Evolutionary conservation across 2,113 vertebrate genomes (phyloP).

Genomic region (Clarias macrocephalus): DNA sequence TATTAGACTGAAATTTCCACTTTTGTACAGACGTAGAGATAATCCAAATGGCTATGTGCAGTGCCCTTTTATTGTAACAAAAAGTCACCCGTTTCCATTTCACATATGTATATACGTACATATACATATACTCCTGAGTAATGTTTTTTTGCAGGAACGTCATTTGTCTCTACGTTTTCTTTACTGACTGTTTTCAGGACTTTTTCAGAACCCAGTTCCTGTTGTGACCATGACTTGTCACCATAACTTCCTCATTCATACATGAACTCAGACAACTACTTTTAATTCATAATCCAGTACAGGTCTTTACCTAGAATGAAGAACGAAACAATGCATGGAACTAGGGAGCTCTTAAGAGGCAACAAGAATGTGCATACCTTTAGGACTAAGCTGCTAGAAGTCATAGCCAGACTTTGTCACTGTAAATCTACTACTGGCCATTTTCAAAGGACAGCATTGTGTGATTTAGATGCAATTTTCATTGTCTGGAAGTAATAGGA

Average conservation of each 20-base stretch:
- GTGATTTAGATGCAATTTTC: background rate
- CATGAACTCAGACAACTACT: background rate
- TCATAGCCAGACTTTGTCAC: background rate
- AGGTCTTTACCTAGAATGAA: constrained; percentile 5
- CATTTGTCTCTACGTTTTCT: background rate
- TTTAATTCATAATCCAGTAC: background rate
- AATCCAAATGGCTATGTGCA: background rate
- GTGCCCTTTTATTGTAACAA: background rate
- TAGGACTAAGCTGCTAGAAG: background rate
- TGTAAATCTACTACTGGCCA: background rate
- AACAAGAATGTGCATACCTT: background rate
- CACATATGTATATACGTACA: background rate
- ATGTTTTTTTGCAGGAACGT: background rate
- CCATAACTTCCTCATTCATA: background rate
- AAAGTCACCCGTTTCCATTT: background rate
- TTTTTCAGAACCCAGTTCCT: background rate
- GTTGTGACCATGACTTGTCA: background rate
- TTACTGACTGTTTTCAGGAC: background rate
- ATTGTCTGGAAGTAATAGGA: background rate
- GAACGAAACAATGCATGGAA: background rate
- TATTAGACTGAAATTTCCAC: background rate
- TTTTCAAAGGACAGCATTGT: background rate
- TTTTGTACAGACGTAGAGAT: background rate
- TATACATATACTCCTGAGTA: constrained; percentile 3
- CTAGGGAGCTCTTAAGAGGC: background rate